Evolutionary conservation across 2,888 invertebrate genomes (phyloP).

Genomic region (Blastobasis adustella): DNA sequence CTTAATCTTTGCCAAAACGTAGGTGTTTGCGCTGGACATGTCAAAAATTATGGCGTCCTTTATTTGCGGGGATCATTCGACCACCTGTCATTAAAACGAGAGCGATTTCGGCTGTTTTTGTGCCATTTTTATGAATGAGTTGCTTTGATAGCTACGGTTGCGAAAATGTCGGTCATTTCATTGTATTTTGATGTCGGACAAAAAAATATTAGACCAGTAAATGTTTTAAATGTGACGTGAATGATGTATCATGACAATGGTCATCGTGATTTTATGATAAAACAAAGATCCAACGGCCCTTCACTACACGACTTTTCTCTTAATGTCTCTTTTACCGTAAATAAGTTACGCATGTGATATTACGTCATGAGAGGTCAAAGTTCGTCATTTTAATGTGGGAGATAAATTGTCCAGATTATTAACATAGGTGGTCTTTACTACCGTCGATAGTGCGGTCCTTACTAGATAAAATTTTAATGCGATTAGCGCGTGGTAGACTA

Average conservation of each 20-base stretch:
- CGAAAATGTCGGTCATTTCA: slow-evolving; percentile 33
- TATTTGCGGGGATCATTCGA: slow-evolving; percentile 44
- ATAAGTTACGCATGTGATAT: neutral
- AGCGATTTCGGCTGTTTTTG: slow-evolving; percentile 46
- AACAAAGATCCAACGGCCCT: no score
- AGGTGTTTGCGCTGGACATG: slow-evolving; percentile 58
- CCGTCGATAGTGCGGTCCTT: slow-evolving; percentile 35
- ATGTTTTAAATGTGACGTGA: no score
- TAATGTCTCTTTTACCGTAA: no score
- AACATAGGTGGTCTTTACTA: slow-evolving; percentile 54
- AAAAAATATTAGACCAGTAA: no score
- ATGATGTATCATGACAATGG: no score
- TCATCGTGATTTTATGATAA: no score
- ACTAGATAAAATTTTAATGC: slow-evolving; percentile 33
- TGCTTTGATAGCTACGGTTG: slow-evolving; percentile 41
- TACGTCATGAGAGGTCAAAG: slow-evolving; percentile 1
- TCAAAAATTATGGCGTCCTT: slow-evolving; percentile 56
- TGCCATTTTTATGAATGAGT: slow-evolving; percentile 51
- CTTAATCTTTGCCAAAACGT: slow-evolving; percentile 38
- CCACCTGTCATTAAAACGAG: slow-evolving; percentile 53
- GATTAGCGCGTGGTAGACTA: slow-evolving; percentile 31
- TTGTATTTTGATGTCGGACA: slow-evolving; percentile 22
- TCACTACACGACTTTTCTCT: no score
- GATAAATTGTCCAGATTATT: slow-evolving; percentile 53
- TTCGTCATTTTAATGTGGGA: slow-evolving; percentile 23